Conservation (phyloP, 2,113 vertebrate species). For the Salvelinus sp. region DNA sequence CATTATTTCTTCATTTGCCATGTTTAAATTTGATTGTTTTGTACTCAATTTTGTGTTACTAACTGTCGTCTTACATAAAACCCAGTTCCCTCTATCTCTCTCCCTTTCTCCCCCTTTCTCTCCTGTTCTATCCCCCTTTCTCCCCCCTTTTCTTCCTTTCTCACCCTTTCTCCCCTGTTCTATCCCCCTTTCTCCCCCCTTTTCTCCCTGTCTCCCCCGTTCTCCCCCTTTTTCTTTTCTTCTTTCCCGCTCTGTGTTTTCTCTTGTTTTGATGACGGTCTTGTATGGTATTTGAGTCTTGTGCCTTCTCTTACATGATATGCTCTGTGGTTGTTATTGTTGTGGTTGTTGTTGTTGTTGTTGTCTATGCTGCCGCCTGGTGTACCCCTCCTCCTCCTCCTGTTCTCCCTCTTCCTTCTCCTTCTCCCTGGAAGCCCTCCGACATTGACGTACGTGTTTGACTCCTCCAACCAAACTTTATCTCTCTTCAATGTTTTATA, state of each 20-base stretch:
- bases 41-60: constrained; percentile 29
- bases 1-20: constrained; percentile 21
- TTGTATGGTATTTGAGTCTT: constrained; percentile 62
- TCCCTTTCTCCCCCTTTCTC: constrained; percentile 26
- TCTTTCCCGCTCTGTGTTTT: neutral
- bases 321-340: constrained; percentile 65
- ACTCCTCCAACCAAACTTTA: constrained; percentile 62
- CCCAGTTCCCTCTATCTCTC: neutral
- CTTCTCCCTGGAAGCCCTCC: constrained; percentile 75
- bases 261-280: constrained; percentile 59
- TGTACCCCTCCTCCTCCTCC: constrained; percentile 61
- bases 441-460: constrained; percentile 81
- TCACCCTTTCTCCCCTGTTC: constrained; percentile 15
- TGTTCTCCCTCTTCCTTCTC: constrained; percentile 49
- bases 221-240: constrained; percentile 15
- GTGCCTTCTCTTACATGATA: constrained; percentile 78
- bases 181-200: constrained; percentile 21
- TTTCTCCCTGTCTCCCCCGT: too few relatives aligned
- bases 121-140: constrained; percentile 6
- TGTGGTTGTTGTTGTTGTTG: too few relatives aligned
- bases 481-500: constrained; percentile 53
- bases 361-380: constrained; percentile 76
- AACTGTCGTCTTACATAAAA: constrained; percentile 24
- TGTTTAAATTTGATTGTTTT: constrained; percentile 7
- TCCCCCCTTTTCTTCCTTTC: constrained; percentile 19